phyloP scores from a whole-genome alignment of 37 sponge, comb jelly and placozoan genomes.

The Mnemiopsis leidyi region DNA sequence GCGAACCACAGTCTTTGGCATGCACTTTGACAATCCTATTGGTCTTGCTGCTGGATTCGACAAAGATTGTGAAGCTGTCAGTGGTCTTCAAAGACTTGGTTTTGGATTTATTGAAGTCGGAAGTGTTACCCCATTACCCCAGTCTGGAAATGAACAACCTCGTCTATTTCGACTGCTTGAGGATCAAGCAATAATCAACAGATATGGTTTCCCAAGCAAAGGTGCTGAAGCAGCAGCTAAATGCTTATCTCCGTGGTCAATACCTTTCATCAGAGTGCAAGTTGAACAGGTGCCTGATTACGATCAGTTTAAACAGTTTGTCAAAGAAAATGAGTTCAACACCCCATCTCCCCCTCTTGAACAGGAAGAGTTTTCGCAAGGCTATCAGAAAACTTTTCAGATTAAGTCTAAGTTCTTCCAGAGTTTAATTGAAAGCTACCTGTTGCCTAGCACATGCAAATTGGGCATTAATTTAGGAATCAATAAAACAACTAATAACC shows the following conservation, averaged over 20 bases:
- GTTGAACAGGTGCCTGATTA: not conserved
- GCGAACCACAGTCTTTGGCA: slow-evolving; percentile 39
- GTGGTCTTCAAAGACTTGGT: slow-evolving; percentile 75
- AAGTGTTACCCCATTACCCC: slow-evolving; percentile 87
- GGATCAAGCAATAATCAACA: slow-evolving; percentile 89
- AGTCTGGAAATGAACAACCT: slow-evolving; percentile 82
- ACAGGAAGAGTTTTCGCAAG: not conserved
- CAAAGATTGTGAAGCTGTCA: slow-evolving; percentile 84
- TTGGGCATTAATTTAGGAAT: slow-evolving; percentile 95
- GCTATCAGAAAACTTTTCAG: not conserved
- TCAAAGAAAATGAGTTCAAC: not conserved
- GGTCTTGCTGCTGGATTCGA: slow-evolving; percentile 97
- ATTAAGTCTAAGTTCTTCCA: not conserved
- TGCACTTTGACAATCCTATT: slow-evolving; percentile 76
- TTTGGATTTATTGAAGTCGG: slow-evolving; percentile 95
- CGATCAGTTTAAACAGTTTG: not conserved
- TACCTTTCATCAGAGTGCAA: not conserved
- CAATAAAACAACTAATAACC: slow-evolving; percentile 79
- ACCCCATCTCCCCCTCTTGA: not conserved
- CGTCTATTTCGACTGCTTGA: slow-evolving; percentile 83
- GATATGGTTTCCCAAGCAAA: slow-evolving; percentile 71
- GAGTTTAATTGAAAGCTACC: not conserved
- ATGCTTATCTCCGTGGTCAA: not conserved
- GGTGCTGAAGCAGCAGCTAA: slow-evolving; percentile 4
- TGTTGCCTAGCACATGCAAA: not conserved